phyloP scores from a whole-genome alignment of 64 coral and sea anemone genomes.

The Porites lutea region DNA sequence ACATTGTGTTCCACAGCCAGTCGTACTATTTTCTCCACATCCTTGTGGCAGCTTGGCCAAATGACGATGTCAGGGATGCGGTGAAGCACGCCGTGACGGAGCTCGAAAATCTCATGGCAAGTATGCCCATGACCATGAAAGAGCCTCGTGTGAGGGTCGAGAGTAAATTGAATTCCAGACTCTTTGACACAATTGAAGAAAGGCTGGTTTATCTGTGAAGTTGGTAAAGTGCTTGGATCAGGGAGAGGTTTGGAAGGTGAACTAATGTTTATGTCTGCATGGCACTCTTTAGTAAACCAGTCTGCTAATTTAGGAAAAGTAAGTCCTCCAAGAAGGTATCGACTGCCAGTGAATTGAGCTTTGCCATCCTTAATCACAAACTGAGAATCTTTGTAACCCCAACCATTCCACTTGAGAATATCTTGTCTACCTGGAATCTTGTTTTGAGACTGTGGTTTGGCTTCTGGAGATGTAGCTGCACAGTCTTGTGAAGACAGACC shows the following conservation, averaged over 20 bases:
- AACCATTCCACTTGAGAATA: slow-evolving; percentile 96
- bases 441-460: slow-evolving; percentile 7
- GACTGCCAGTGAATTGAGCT: slow-evolving; percentile 76
- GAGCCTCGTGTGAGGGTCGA: slow-evolving; percentile 85
- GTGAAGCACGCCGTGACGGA: slow-evolving; percentile 85
- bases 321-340: slow-evolving; percentile 88
- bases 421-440: slow-evolving; percentile 77
- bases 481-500: slow-evolving; percentile 36
- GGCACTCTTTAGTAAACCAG: slow-evolving; percentile 91
- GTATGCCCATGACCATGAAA: slow-evolving; percentile 97
- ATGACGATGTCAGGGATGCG: slow-evolving; percentile 98
- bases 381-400: slow-evolving; percentile 92
- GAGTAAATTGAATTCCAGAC: slow-evolving; percentile 70
- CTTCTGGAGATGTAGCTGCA: slow-evolving; percentile 21
- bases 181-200: slow-evolving; percentile 70
- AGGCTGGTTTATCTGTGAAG: slow-evolving; percentile 72
- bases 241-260: slow-evolving; percentile 82
- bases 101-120: slow-evolving; percentile 94
- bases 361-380: slow-evolving; percentile 72
- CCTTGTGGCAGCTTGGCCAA: slow-evolving; percentile 93
- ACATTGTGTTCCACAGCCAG: slow-evolving; percentile 85
- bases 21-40: slow-evolving; percentile 84
- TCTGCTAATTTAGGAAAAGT: slow-evolving; percentile 90
- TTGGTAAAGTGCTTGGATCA: slow-evolving; percentile 78
- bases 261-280: slow-evolving; percentile 60